phyloP scores from a whole-genome alignment of 1,140 invertebrate genomes.

The Trichogramma pretiosum region DNA sequence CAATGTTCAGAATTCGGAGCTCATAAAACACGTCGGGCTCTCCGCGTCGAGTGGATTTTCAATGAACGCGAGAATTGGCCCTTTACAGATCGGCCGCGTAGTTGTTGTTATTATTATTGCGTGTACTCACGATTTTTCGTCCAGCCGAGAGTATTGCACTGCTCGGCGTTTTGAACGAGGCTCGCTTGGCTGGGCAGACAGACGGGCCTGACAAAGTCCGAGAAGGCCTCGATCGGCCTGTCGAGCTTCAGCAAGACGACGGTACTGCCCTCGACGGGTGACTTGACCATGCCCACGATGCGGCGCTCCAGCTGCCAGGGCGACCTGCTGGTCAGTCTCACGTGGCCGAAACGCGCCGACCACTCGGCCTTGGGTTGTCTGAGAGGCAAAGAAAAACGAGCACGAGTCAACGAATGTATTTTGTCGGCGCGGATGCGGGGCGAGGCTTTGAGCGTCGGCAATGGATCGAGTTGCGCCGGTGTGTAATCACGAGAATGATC shows the following conservation, averaged over 20 bases:
- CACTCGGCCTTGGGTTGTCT: constrained; percentile 79
- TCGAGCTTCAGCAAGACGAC: constrained; percentile 73
- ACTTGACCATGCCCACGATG: constrained; percentile 81
- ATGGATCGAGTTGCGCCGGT: too few species aligned
- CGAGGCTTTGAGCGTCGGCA: too few species aligned
- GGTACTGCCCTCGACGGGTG: constrained; percentile 78
- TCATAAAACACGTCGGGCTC: too few species aligned
- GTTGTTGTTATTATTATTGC: too few species aligned
- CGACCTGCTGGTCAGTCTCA: constrained; percentile 64
- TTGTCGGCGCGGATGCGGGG: too few species aligned
- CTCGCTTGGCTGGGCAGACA: constrained; percentile 54
- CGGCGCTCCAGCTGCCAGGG: constrained; percentile 82
- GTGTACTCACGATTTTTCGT: constrained; percentile 55
- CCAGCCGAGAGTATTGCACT: constrained; percentile 78
- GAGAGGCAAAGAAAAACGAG: too few species aligned
- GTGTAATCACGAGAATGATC: too few species aligned
- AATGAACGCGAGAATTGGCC: too few species aligned
- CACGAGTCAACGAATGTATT: too few species aligned
- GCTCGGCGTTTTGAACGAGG: constrained; percentile 33
- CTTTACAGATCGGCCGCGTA: too few species aligned
- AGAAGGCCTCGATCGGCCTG: constrained; percentile 58
- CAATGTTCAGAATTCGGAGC: too few species aligned
- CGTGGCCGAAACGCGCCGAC: constrained; percentile 67
- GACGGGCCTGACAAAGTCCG: constrained; percentile 74
- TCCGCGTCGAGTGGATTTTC: too few species aligned